Percentiles rank a stretch among this genome's conserved stretches.
phyloP scores from a whole-genome alignment of 2,797 vertebrate genomes.

The Rousettus madagascariensis region DNA sequence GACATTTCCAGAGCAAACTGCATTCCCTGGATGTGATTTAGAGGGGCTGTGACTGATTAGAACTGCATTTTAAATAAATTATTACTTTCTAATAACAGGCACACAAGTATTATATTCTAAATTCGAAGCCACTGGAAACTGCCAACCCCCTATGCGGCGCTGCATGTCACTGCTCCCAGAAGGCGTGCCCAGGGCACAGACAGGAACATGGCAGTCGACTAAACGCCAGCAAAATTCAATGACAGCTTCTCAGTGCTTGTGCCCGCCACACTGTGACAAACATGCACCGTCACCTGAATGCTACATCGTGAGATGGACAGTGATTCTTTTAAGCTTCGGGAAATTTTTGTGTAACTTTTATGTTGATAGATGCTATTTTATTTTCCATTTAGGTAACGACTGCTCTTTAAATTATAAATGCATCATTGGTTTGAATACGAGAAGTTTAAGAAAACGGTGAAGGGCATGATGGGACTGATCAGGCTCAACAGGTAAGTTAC shows the following conservation, averaged over 20 bases:
- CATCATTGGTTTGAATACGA: neutral
- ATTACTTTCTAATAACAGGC: neutral
- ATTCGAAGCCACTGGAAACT: neutral
- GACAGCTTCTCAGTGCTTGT: neutral
- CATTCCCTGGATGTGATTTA: neutral
- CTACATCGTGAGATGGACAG: neutral
- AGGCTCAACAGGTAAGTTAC: neutral
- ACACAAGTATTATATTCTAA: conserved; percentile 10
- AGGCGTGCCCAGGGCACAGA: neutral
- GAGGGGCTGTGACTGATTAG: neutral
- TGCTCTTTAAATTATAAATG: conserved; percentile 2
- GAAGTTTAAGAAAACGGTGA: neutral
- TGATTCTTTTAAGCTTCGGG: neutral
- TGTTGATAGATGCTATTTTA: neutral
- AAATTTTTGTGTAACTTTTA: neutral
- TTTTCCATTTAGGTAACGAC: conserved; percentile 5
- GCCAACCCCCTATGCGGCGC: neutral
- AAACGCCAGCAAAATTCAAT: neutral
- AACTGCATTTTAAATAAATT: conserved; percentile 11
- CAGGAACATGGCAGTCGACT: neutral
- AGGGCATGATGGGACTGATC: neutral
- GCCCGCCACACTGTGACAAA: neutral
- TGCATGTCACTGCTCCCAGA: neutral
- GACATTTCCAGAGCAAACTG: conserved; percentile 38
- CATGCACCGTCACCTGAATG: neutral